These are phyloP conservation scores for Ascidia mentula DNA, from an alignment of 23 tunicate genomes.

Conservation along the genomic window DNA sequence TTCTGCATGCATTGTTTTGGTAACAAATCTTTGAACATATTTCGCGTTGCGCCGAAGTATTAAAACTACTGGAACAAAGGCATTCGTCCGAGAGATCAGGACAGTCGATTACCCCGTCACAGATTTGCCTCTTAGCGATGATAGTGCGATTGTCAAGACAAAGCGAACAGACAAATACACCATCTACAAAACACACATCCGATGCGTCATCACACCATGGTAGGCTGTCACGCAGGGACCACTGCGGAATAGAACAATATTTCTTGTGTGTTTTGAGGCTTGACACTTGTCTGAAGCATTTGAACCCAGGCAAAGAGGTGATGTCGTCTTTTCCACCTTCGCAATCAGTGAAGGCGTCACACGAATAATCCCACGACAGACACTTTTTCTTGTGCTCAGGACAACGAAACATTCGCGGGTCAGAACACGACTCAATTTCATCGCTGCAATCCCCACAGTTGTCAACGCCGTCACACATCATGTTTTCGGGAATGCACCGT, in stretches of 20 bases:
- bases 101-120: conserved; percentile 43
- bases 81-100: conserved; percentile 46
- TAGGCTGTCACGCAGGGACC: conserved; percentile 26
- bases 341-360: conserved; percentile 5
- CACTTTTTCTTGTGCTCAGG: conserved; percentile 8
- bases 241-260: conserved; percentile 36
- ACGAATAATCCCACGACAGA: conserved; percentile 21
- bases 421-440: conserved; percentile 38
- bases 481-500: conserved; percentile 32
- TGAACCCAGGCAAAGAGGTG: conserved; percentile 30
- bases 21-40: conserved; percentile 30
- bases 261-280: background rate
- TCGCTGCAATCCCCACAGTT: conserved; percentile 25
- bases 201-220: conserved; percentile 25
- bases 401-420: conserved; percentile 47
- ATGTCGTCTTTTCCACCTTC: background rate
- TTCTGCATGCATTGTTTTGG: background rate
- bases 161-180: conserved; percentile 14
- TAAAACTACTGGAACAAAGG: conserved; percentile 8
- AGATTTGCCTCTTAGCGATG: conserved; percentile 24
- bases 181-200: conserved; percentile 31
- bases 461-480: conserved; percentile 34
- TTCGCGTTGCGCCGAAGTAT: background rate
- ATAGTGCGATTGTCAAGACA: conserved; percentile 29
- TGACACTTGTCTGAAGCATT: conserved; percentile 15